Conservation (phyloP, 2,113 vertebrate genomes). For the Dolichallabes microphthalmus region DNA sequence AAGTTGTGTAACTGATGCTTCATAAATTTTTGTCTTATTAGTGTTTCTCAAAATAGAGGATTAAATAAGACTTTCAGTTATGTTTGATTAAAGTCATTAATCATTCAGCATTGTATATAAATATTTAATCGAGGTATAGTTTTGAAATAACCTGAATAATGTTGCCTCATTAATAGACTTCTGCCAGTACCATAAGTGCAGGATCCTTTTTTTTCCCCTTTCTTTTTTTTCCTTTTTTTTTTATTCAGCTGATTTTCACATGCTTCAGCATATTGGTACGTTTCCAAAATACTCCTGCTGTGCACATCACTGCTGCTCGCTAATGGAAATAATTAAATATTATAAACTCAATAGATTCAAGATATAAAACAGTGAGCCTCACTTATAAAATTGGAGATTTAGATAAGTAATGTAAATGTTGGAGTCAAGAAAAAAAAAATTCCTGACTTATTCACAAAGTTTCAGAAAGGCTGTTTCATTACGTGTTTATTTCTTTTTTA, state of each 20-base stretch:
- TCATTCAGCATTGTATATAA: not conserved
- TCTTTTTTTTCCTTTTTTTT: not conserved
- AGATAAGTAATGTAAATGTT: not conserved
- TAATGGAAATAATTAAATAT: not conserved
- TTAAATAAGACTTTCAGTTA: not conserved
- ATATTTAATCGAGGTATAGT: not conserved
- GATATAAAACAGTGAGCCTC: too few relatives aligned
- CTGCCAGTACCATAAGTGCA: not conserved
- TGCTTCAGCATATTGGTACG: not conserved
- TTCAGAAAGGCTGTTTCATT: not conserved
- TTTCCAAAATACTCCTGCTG: not conserved
- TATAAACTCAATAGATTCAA: too few relatives aligned
- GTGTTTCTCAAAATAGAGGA: not conserved
- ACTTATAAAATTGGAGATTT: too few relatives aligned
- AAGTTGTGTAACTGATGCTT: not conserved
- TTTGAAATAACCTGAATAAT: not conserved
- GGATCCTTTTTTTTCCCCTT: not conserved
- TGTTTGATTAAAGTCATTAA: not conserved
- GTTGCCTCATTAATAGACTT: not conserved
- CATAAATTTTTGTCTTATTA: not conserved
- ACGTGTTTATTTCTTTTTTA: too few relatives aligned
- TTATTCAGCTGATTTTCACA: not conserved
- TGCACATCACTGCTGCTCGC: not conserved
- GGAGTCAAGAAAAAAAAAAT: not conserved
- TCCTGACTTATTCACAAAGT: not conserved